Evolutionary conservation across 2,113 vertebrate genomes (phyloP).

Genomic region (human (Homo sapiens)): DNA sequence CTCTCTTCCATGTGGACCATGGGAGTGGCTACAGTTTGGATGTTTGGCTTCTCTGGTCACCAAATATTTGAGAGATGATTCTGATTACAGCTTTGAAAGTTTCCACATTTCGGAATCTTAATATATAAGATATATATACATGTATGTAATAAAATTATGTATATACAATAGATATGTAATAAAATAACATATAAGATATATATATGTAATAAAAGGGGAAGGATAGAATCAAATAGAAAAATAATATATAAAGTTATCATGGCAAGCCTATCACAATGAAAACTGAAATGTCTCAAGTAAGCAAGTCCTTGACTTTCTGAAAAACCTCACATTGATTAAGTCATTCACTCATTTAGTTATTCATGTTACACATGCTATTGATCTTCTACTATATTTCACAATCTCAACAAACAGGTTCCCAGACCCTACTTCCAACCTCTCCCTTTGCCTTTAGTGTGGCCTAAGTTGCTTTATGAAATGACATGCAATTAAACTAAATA

Average conservation of each 20-base stretch:
- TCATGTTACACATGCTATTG: not conserved
- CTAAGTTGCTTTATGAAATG: not conserved
- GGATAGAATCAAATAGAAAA: not conserved
- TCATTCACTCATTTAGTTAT: not conserved
- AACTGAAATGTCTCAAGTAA: not conserved
- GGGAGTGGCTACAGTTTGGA: not conserved
- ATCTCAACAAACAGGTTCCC: not conserved
- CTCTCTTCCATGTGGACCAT: not conserved
- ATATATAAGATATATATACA: not conserved
- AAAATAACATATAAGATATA: not conserved
- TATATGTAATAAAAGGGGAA: not conserved
- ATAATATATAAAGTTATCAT: not conserved
- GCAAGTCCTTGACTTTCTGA: not conserved
- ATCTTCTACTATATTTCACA: not conserved
- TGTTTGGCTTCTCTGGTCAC: not conserved
- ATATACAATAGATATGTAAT: not conserved
- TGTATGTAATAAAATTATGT: not conserved
- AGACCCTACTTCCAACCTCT: accelerated
- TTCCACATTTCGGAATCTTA: not conserved
- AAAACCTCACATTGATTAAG: not conserved
- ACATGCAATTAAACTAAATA: not conserved
- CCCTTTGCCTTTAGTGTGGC: not conserved
- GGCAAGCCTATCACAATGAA: not conserved
- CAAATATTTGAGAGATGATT: not conserved
- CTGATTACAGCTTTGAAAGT: not conserved